phyloP scores from a whole-genome alignment of 2,888 invertebrate species.

The Coenonympha glycerion region DNA sequence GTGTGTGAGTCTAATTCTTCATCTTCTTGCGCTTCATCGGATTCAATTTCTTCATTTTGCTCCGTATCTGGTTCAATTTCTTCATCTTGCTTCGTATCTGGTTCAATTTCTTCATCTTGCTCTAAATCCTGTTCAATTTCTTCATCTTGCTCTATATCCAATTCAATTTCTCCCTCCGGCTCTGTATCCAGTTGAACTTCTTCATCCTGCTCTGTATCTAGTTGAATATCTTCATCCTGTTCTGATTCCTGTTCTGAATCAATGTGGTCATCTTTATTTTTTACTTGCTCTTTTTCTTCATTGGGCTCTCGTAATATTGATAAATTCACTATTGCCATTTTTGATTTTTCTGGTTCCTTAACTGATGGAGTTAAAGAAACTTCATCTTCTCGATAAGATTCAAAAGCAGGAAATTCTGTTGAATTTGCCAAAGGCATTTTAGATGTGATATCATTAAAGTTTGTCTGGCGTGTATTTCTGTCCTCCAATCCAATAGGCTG shows the following conservation, averaged over 20 bases:
- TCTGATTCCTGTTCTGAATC: too few relatives aligned
- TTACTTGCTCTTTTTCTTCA: too few relatives aligned
- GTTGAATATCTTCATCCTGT: too few relatives aligned
- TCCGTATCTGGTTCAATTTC: background rate
- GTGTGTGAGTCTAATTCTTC: background rate
- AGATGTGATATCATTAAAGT: background rate
- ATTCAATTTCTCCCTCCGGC: too few relatives aligned
- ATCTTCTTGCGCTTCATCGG: background rate
- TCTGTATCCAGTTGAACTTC: too few relatives aligned
- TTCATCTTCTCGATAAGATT: conserved; percentile 22
- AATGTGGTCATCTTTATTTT: too few relatives aligned
- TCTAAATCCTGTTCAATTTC: conserved; percentile 34
- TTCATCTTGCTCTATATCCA: too few relatives aligned
- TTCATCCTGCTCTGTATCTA: too few relatives aligned
- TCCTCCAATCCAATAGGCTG: conserved; percentile 7
- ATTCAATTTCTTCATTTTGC: background rate
- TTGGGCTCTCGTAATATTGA: too few relatives aligned
- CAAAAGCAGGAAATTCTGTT: conserved; percentile 19
- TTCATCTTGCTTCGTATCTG: background rate
- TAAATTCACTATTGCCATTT: too few relatives aligned
- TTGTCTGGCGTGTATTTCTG: conserved; percentile 1
- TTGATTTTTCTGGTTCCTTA: too few relatives aligned
- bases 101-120: background rate
- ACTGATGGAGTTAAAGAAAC: too few relatives aligned
- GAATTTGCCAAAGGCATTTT: conserved; percentile 16